Evolutionary conservation across 2,888 invertebrate genomes (phyloP).

Genomic region (Pyrrhopygopsis socrates): DNA sequence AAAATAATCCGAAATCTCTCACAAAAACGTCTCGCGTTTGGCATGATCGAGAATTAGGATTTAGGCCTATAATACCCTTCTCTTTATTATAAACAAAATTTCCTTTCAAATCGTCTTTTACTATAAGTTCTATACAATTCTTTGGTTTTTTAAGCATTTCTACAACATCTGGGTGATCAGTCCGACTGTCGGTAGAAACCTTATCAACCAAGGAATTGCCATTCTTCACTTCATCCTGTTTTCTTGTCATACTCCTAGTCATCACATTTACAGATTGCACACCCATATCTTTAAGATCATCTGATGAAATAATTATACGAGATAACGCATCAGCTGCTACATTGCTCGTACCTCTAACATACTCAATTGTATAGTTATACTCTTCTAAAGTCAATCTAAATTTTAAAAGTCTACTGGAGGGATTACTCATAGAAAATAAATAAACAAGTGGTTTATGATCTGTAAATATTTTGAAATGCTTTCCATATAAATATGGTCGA

Average conservation of each 20-base stretch:
- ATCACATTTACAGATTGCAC: neutral
- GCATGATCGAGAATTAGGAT: constrained; percentile 48
- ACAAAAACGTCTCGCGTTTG: constrained; percentile 55
- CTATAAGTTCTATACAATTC: too few species aligned
- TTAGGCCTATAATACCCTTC: constrained; percentile 34
- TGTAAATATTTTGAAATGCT: too few species aligned
- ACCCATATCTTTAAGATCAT: constrained; percentile 60
- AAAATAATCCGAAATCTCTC: constrained; percentile 54
- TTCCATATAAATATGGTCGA: too few species aligned
- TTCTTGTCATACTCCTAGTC: neutral
- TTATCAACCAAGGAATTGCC: neutral
- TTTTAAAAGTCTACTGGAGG: too few species aligned
- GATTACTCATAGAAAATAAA: too few species aligned
- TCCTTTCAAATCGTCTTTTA: too few species aligned
- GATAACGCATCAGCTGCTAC: constrained; percentile 66
- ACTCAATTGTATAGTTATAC: constrained; percentile 59
- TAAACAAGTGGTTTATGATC: too few species aligned
- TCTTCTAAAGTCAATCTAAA: too few species aligned
- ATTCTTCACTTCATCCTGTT: too few species aligned
- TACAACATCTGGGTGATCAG: too few species aligned
- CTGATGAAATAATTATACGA: constrained; percentile 53
- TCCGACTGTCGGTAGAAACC: neutral
- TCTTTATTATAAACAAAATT: neutral
- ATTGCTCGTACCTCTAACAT: constrained; percentile 59
- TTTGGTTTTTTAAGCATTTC: too few species aligned